Percentiles rank a stretch among this genome's conserved stretches.
phyloP scores from a whole-genome alignment of 2,113 vertebrate species.

The Nicator chloris region DNA sequence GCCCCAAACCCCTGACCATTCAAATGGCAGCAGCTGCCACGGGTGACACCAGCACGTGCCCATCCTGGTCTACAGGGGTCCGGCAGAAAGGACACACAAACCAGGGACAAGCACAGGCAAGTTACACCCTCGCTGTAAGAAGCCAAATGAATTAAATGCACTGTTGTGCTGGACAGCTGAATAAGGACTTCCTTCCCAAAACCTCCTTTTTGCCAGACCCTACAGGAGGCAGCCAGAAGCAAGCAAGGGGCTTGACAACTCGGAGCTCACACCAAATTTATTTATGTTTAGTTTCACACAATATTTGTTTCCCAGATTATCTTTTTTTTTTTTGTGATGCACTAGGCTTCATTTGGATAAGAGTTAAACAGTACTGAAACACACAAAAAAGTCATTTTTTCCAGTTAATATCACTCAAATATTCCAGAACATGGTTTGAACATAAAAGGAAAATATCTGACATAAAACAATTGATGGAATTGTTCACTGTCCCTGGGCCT shows the following conservation, averaged over 20 bases:
- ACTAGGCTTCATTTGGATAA: neutral
- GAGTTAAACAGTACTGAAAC: neutral
- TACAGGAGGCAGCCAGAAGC: neutral
- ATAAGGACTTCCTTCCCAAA: neutral
- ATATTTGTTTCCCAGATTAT: neutral
- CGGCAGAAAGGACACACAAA: neutral
- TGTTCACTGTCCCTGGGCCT: neutral
- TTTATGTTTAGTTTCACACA: neutral
- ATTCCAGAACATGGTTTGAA: neutral
- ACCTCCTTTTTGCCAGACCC: neutral
- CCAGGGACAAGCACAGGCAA: neutral
- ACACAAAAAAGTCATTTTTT: neutral
- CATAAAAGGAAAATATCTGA: neutral
- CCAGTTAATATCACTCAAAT: neutral
- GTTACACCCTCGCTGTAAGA: neutral
- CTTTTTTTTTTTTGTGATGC: neutral
- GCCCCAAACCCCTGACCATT: neutral
- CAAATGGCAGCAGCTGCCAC: neutral
- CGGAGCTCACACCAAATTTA: accelerated
- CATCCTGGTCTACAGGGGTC: accelerated
- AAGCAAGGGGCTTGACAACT: neutral
- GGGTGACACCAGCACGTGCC: accelerated
- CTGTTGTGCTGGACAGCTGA: neutral
- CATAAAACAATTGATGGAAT: neutral
- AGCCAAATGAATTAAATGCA: neutral